Percentiles rank a stretch among this genome's conserved stretches.
phyloP scores from a whole-genome alignment of 2,113 vertebrate genomes.

The Lycaon pictus region DNA sequence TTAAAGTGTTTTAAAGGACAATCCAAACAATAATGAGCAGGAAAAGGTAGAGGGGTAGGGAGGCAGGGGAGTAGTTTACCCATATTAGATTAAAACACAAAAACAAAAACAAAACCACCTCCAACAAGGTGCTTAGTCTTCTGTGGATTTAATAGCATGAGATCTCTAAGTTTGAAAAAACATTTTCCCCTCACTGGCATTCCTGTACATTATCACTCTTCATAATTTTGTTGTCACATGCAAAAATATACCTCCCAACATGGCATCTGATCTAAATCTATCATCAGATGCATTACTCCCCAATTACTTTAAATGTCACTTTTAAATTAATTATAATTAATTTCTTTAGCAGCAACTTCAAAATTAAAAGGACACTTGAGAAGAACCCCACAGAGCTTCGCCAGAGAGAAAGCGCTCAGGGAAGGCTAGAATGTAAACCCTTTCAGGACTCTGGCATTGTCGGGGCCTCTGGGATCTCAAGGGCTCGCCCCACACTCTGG shows the following conservation, averaged over 20 bases:
- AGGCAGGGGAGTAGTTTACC: neutral
- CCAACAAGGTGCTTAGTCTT: neutral
- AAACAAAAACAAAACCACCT: neutral
- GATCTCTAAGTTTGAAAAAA: neutral
- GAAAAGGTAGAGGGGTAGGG: neutral
- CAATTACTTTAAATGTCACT: conserved; percentile 56
- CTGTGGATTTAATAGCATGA: conserved; percentile 41
- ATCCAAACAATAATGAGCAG: neutral
- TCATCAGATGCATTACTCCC: neutral
- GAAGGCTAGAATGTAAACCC: neutral
- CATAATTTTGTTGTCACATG: neutral
- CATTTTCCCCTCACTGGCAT: neutral
- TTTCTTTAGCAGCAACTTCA: conserved; percentile 27
- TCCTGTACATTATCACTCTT: neutral
- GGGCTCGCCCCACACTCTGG: neutral
- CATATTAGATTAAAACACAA: neutral
- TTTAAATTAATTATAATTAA: conserved; percentile 56
- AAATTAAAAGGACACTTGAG: conserved; percentile 36
- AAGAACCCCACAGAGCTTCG: neutral
- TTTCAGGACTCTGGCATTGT: neutral
- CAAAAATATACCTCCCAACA: neutral
- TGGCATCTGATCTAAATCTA: neutral
- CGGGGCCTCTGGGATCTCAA: neutral
- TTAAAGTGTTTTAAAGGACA: conserved; percentile 17
- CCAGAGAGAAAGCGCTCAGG: neutral